A percentile compares a stretch with the other conserved stretches of the same genome.
Conservation (phyloP, 2,113 vertebrate genomes). For the Nannobrachium achirus region DNA sequence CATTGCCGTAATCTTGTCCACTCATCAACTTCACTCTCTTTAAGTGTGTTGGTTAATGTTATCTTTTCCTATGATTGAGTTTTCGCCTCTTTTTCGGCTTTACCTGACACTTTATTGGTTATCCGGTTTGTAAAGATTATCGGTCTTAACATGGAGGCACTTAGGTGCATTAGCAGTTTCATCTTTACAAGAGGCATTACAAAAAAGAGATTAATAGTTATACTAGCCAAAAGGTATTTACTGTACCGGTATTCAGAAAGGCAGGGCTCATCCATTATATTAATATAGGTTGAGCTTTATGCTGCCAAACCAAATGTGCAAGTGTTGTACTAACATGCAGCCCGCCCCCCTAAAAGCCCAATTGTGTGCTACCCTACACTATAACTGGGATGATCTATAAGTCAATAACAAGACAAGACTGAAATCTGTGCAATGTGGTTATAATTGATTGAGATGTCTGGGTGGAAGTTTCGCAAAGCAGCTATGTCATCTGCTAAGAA, state of each 20-base stretch:
- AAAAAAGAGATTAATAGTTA: constrained; percentile 58
- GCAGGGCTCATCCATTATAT: constrained; percentile 53
- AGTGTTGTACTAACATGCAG: constrained; percentile 63
- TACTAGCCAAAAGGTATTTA: constrained; percentile 57
- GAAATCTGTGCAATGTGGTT: constrained; percentile 86
- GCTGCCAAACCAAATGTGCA: constrained; percentile 50
- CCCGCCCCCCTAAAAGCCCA: constrained; percentile 72
- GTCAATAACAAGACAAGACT: constrained; percentile 84
- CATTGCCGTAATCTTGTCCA: constrained; percentile 74
- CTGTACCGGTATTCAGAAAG: constrained; percentile 47
- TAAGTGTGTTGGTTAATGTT: constrained; percentile 86
- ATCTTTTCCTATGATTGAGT: constrained; percentile 93
- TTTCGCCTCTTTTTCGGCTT: constrained; percentile 96
- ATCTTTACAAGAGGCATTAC: constrained; percentile 70
- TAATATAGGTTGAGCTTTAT: constrained; percentile 62
- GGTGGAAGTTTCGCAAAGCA: constrained; percentile 83
- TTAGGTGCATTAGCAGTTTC: constrained; percentile 78
- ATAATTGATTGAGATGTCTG: constrained; percentile 89
- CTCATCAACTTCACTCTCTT: constrained; percentile 80
- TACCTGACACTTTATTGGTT: constrained; percentile 93
- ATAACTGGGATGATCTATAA: constrained; percentile 80
- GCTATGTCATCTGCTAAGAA: constrained; percentile 85
- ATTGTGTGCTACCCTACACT: constrained; percentile 78
- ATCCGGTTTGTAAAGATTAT: constrained; percentile 99
- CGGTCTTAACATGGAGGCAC: constrained; percentile 81